Conservation (phyloP, 2,113 vertebrate species). For the Eurystomus gularis region DNA sequence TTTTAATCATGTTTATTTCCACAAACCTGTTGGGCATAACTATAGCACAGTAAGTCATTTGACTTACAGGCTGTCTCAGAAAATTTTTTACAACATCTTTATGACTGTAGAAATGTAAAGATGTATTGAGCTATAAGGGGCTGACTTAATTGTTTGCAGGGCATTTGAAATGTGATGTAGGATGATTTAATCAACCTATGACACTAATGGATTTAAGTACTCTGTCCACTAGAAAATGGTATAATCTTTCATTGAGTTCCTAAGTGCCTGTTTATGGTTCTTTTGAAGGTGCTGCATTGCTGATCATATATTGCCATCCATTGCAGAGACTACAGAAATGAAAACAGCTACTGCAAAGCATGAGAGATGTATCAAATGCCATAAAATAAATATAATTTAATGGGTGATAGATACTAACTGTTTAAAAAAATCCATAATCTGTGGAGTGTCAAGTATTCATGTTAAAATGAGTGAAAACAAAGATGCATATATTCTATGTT, state of each 20-base stretch:
- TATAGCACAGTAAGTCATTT: conserved; percentile 34
- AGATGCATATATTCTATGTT: background rate
- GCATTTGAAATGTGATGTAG: conserved; percentile 59
- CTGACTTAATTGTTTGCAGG: conserved; percentile 67
- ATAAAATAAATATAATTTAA: background rate
- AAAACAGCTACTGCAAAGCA: background rate
- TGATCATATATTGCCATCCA: background rate
- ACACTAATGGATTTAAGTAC: conserved; percentile 65
- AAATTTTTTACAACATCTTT: conserved; percentile 60
- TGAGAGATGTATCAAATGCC: background rate
- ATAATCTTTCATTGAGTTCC: conserved; percentile 44
- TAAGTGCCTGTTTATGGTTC: conserved; percentile 54
- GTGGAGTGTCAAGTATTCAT: background rate
- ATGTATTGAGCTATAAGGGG: conserved; percentile 32
- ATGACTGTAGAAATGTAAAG: conserved; percentile 54
- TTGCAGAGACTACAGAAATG: background rate
- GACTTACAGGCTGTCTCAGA: conserved; percentile 22
- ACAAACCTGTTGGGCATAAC: conserved; percentile 34
- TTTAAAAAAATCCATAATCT: background rate
- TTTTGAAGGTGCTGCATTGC: background rate
- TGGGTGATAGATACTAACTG: background rate
- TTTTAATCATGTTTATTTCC: conserved; percentile 42
- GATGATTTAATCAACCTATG: conserved; percentile 67
- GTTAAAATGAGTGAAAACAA: background rate
- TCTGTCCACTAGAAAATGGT: conserved; percentile 61